Percentiles rank a stretch among this genome's conserved stretches.
phyloP scores from a whole-genome alignment of 2,113 vertebrate species.

The Hemichromis elongatus region DNA sequence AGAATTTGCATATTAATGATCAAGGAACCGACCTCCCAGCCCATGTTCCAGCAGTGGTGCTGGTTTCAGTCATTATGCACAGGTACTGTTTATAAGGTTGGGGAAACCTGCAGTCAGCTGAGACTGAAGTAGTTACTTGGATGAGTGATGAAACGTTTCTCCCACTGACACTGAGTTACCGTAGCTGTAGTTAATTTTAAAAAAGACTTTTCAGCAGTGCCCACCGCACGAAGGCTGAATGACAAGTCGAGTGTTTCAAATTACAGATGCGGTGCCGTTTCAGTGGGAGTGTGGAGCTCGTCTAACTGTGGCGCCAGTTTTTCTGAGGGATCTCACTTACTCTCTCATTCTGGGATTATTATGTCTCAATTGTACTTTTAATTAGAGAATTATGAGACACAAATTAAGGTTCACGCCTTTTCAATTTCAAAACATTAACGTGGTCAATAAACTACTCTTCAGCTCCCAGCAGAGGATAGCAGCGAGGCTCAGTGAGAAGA shows the following conservation, averaged over 20 bases:
- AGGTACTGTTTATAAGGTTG: no score
- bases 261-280: slow-evolving; percentile 4
- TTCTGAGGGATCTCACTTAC: not conserved
- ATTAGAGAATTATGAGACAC: not conserved
- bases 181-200: not conserved
- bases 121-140: no score
- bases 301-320: not conserved
- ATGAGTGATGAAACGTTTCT: no score
- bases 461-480: not conserved
- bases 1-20: no score
- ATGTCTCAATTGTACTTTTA: not conserved
- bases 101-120: no score
- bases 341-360: not conserved
- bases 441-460: not conserved
- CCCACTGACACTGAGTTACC: no score
- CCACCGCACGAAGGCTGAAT: not conserved
- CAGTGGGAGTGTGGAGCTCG: not conserved
- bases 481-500: not conserved
- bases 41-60: no score
- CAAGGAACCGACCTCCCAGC: no score
- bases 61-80: no score
- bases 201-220: not conserved
- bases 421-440: not conserved
- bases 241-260: slow-evolving; percentile 29
- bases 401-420: not conserved